These are phyloP conservation scores for Hemiprocne comata DNA, from an alignment of 2,113 vertebrate species.

Conservation along the genomic window DNA sequence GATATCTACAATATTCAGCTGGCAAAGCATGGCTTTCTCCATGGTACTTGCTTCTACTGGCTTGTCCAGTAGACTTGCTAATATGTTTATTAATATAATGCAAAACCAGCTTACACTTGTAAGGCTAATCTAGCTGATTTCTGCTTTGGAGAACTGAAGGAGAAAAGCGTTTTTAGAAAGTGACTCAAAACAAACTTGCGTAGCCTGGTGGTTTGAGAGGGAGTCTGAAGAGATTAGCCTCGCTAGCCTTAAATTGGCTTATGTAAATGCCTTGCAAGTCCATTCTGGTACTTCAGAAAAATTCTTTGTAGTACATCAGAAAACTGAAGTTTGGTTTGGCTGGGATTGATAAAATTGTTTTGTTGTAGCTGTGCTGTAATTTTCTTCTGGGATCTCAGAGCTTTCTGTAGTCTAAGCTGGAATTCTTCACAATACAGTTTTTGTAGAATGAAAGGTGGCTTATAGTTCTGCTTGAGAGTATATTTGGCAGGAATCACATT, in stretches of 20 bases:
- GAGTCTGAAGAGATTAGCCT: conserved; percentile 18
- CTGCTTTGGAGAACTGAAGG: neutral
- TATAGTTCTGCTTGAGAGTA: neutral
- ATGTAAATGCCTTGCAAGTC: neutral
- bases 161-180: neutral
- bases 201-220: neutral
- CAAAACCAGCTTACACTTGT: neutral
- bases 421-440: neutral
- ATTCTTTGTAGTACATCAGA: neutral
- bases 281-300: neutral
- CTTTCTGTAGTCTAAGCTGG: neutral
- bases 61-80: neutral
- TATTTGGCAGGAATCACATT: neutral
- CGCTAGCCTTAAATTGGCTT: neutral
- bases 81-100: neutral
- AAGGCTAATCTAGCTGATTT: conserved; percentile 1
- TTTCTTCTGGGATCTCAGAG: neutral
- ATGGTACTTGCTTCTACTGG: neutral
- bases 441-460: neutral
- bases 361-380: neutral
- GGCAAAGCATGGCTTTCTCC: neutral
- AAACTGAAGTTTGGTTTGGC: neutral
- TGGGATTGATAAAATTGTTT: neutral
- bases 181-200: neutral
- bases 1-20: neutral